phyloP scores from a whole-genome alignment of 2,888 invertebrate genomes.

The Chloromyia formosa region DNA sequence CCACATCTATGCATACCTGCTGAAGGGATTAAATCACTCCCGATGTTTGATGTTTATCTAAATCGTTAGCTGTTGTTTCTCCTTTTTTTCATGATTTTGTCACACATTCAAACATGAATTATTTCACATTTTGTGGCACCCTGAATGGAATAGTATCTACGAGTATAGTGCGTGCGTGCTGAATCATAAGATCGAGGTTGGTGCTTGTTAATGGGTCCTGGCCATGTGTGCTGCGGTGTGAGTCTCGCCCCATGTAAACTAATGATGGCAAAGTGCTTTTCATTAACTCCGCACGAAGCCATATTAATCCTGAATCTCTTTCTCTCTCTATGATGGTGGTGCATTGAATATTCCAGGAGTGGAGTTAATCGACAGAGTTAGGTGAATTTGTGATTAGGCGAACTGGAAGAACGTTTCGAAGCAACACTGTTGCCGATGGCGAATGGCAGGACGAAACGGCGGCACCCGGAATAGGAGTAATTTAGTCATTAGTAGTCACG shows the following conservation, averaged over 20 bases:
- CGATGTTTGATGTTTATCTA: constrained; percentile 30
- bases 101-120: constrained; percentile 37
- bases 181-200: no score
- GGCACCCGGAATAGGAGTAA: constrained; percentile 14
- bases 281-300: constrained; percentile 38
- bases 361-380: constrained; percentile 34
- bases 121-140: constrained; percentile 26
- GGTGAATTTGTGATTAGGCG: constrained; percentile 31
- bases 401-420: constrained; percentile 1
- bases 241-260: constrained; percentile 1
- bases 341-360: constrained; percentile 22
- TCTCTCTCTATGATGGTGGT: constrained; percentile 12
- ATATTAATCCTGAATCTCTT: constrained; percentile 21
- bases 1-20: background rate
- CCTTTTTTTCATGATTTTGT: constrained; percentile 32
- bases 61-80: constrained; percentile 26
- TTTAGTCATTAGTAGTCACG: constrained; percentile 38
- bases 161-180: background rate
- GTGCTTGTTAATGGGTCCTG: background rate
- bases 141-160: background rate
- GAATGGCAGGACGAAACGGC: no score
- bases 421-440: no score
- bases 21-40: constrained; percentile 34
- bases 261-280: constrained; percentile 37
- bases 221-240: background rate